Base-by-base conservation (phyloP, 2,888 invertebrate genomes). In the Metacarcinus magister region DNA sequence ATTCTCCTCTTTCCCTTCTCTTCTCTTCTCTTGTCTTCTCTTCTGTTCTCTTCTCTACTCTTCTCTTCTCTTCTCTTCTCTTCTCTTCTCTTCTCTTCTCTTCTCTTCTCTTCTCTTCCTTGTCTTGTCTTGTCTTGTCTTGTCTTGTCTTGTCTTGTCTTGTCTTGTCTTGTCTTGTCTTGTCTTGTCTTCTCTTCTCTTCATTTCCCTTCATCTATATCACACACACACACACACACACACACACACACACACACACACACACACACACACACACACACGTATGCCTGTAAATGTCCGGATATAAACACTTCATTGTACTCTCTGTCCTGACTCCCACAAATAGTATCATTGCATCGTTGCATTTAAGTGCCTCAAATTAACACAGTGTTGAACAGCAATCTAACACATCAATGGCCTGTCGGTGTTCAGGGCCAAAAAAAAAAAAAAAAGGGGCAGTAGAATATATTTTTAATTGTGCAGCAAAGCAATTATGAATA, bases 171-270 rank as follows among this genome's bases (percentile, higher is more conserved):
- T 19, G 5, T 7, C 46, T 10, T 46, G 5, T 46, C 46, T 10
- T 46, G 46, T 46, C 46, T 46, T 10, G 4, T 48, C 13, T 13
- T 48, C 48, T 13, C 48, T 0, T 13, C 13, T 48, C 48, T 48
- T 13, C 1, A 48, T 48, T 8, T 48, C 2, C 48, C 13, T 48
- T 48, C 48, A 8, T 48, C 48, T 48, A 8, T 13, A 13, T 48
- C 82, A 82, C 82, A 32, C 82, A 82, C 82, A 82, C 82, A 82
- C 82, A 32, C 82, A 82, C 82, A 82, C 82, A 82, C 82, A 82
- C 82, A 82, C 82, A 82, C 82, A 82, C 82, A 82, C 82, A 82
- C 82, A 82, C 82, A 82, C 82, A 82, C 82, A 82, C 82, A 82
- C 82, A 82, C 82, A 82, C 82, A 82, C 82, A 82, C 82, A 82